Evolutionary conservation across 2,113 vertebrate genomes (phyloP), one percentile per base, ranked within the genome.

Genomic region (Tragelaphus strepsiceros): DNA sequence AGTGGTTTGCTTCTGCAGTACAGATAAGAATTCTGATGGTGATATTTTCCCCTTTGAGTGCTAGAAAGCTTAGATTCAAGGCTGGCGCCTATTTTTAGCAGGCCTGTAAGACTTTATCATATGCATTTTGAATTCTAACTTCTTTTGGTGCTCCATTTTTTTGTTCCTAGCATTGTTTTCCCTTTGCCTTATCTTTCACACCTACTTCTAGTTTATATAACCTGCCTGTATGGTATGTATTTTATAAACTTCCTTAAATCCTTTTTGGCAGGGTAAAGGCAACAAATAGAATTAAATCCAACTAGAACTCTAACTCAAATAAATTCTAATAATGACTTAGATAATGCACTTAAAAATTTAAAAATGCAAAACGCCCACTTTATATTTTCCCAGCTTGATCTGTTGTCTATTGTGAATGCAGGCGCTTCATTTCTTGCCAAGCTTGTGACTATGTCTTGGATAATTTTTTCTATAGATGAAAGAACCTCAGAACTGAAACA

Each of bases 321-420:
- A 85, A 90, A 51, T 87, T 94, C 62, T 88, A 97, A 91, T 93
- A 7, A 39, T 78, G 39, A 61, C 19, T 93, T 3, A 97, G 91
- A 30, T 67, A 96, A n/a, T 80, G 11, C 43, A 43, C 71, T 49
- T 96, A 97, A 59, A 83, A 81, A 95, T 43, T 77, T 7, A 88
- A 86, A 82, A 64, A 67, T 11, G 26, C 49, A 86, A 77, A 22
- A 94, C 91, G 97, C 99, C 97, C 98, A 99, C 99, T 99, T 99
- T 92, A 99, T 98, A 61, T 99, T 99, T 93, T 97, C 98, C 99
- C 99, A 99, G 54, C 98, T 99, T 56, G 98, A 98, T 99, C 99
- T 99, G 96, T 99, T 99, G 88, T 99, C 98, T 90, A 99, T 3
- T 3, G 74, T 98, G 90, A 99, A 99, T 78, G 98, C 98, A 90